Conservation (phyloP, 1,140 invertebrate genomes). For the Laupala kohalensis region DNA sequence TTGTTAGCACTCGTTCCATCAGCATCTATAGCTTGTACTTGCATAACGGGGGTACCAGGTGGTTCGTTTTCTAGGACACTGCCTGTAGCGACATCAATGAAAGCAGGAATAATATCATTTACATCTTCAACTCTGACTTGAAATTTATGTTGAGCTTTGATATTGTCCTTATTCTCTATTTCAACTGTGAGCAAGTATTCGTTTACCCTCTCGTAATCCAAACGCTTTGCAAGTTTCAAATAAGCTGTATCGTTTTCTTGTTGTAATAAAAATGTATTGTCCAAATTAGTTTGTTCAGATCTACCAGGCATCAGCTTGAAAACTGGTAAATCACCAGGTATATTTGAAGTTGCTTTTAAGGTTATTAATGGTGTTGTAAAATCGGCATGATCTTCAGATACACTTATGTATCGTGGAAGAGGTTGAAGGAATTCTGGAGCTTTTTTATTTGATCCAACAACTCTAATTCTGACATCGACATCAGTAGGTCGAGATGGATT, state of each 20-base stretch:
- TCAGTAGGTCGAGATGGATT: slow-evolving; percentile 40
- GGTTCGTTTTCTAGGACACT: slow-evolving; percentile 73
- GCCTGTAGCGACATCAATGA: slow-evolving; percentile 60
- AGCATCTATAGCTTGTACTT: slow-evolving; percentile 70
- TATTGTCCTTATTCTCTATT: slow-evolving; percentile 65
- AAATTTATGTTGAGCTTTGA: slow-evolving; percentile 62
- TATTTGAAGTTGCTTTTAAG: slow-evolving; percentile 58
- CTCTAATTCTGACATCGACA: slow-evolving; percentile 64
- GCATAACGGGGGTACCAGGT: slow-evolving; percentile 66
- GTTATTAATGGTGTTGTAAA: slow-evolving; percentile 50
- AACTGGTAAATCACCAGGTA: slow-evolving; percentile 50
- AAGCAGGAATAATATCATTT: slow-evolving; percentile 77
- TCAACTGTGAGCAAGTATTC: slow-evolving; percentile 70
- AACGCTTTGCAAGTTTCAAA: slow-evolving; percentile 43
- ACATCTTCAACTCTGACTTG: slow-evolving; percentile 68
- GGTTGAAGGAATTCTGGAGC: slow-evolving; percentile 54
- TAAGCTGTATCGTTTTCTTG: slow-evolving; percentile 51
- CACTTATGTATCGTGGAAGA: slow-evolving; percentile 35
- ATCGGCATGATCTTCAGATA: slow-evolving; percentile 57
- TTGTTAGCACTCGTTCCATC: slow-evolving; percentile 73
- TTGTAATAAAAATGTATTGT: slow-evolving; percentile 57
- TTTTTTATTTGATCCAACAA: slow-evolving; percentile 78
- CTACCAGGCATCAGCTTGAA: slow-evolving; percentile 68
- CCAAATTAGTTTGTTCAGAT: slow-evolving; percentile 71
- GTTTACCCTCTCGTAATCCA: slow-evolving; percentile 73